Percentiles rank a stretch among this genome's conserved stretches.
phyloP scores from a whole-genome alignment of 2,888 invertebrate species.

The Poecilus cupreus region DNA sequence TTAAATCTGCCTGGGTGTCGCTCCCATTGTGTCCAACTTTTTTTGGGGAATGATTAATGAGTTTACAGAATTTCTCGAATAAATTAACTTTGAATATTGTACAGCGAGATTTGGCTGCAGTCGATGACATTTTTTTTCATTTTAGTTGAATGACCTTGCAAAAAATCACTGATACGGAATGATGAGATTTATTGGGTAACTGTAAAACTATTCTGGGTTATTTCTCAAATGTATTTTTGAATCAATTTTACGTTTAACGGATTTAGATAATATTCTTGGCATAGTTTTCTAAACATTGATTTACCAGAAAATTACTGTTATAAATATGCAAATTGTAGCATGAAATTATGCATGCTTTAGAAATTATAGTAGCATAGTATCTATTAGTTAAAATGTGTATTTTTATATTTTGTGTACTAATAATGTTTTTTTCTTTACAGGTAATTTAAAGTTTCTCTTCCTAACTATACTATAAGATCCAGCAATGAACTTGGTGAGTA shows the following conservation, averaged over 20 bases:
- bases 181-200: not conserved
- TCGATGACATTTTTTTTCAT: constrained; percentile 39
- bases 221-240: not conserved
- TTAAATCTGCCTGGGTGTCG: constrained; percentile 34
- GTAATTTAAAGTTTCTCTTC: constrained; percentile 14
- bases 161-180: not conserved
- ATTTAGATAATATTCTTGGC: not conserved
- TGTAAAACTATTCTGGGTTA: not conserved
- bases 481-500: constrained; percentile 1
- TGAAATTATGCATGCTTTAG: too few species aligned
- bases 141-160: constrained; percentile 1
- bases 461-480: not conserved
- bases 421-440: constrained; percentile 7
- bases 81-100: constrained; percentile 44
- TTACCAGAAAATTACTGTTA: too few species aligned
- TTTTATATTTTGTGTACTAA: not conserved
- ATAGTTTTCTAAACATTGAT: not conserved
- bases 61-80: constrained; percentile 29
- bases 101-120: constrained; percentile 22
- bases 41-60: constrained; percentile 29
- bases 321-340: too few species aligned
- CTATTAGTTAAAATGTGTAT: too few species aligned
- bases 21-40: constrained; percentile 37
- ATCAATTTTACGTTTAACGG: not conserved
- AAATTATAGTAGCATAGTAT: too few species aligned